Base-by-base conservation (phyloP, 2,113 vertebrate genomes). In the Triplophysa rosa region DNA sequence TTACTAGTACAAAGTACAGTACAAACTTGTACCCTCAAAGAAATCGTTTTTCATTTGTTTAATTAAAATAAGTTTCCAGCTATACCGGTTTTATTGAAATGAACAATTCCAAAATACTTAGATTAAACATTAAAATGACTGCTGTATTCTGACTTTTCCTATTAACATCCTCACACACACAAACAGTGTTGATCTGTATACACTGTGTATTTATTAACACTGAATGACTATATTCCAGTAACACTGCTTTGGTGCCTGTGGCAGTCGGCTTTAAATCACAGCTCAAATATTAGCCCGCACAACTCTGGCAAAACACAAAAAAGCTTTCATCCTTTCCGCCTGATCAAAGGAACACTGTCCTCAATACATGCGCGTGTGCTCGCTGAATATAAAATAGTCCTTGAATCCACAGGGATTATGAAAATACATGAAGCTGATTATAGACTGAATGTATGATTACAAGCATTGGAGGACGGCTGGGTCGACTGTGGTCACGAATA, bases 271-370 rank as follows among this genome's bases (percentile, higher is more conserved):
- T 49, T 47, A 63, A 79, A 68, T 79, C 69, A 82, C 54, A 14
- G 19, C 64, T 62, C 12, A 40, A 62, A 67, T 65, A 63, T 75
- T 75, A 56, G 63, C 63, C 56, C 45, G 16, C 59, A 29, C 40
- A 79, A 70, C 33, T 37, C 33, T 66, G 66, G 40, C 70, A 82
- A 52, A 70, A 67, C 61, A 76, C 78, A 26, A 64, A 70, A 66
- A 71, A 63, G 69, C 72, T 75, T 75, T 79, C 77, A 83, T 83
- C 77, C 67, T 33, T 74, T 52, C 62, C 10, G 17, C 23, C 40
- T 70, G 78, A 83, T 80, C 82, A 83, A 80, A 80, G 65, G 74
- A 76, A 70, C 58, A 80, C 78, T 76, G 66, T 74, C 52, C 58
- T 77, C 21, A 49, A 33, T n/a, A n/a, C 49, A 47, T 67, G 68